Conservation (phyloP, 2,888 invertebrate genomes). For the Hybos culiciformis region DNA sequence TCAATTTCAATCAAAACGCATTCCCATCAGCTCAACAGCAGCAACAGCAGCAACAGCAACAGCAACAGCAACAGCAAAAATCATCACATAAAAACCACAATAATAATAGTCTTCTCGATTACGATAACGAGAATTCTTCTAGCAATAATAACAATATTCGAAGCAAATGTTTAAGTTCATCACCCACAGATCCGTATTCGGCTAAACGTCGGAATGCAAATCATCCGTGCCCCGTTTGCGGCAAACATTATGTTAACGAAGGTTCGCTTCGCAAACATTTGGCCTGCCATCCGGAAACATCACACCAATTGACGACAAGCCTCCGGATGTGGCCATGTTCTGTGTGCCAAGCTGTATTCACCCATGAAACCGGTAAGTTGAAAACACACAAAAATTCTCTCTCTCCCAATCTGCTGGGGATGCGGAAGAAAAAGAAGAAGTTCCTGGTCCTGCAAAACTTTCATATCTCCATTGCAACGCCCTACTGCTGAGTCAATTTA, state of each 20-base stretch:
- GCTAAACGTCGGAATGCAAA: constrained; percentile 89
- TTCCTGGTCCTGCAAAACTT: too few species aligned
- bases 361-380: constrained; percentile 77
- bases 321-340: constrained; percentile 94
- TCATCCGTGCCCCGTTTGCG: constrained; percentile 89
- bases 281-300: constrained; percentile 85
- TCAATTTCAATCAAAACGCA: too few species aligned
- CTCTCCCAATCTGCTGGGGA: too few species aligned
- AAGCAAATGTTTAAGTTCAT: constrained; percentile 19
- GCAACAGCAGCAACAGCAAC: too few species aligned
- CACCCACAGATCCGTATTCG: constrained; percentile 66
- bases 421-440: too few species aligned
- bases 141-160: constrained; percentile 12
- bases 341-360: constrained; percentile 88
- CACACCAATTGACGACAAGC: constrained; percentile 70
- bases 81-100: too few species aligned
- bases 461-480: too few species aligned
- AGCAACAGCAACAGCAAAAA: too few species aligned
- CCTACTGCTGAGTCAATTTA: background rate
- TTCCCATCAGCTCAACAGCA: too few species aligned
- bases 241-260: constrained; percentile 91
- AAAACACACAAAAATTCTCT: too few species aligned
- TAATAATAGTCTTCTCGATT: too few species aligned
- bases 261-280: constrained; percentile 84
- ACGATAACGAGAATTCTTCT: too few species aligned